Evolutionary conservation across 2,797 vertebrate genomes (phyloP), one percentile per base, ranked within the genome.

Genomic region (Tarsius wallacei): DNA sequence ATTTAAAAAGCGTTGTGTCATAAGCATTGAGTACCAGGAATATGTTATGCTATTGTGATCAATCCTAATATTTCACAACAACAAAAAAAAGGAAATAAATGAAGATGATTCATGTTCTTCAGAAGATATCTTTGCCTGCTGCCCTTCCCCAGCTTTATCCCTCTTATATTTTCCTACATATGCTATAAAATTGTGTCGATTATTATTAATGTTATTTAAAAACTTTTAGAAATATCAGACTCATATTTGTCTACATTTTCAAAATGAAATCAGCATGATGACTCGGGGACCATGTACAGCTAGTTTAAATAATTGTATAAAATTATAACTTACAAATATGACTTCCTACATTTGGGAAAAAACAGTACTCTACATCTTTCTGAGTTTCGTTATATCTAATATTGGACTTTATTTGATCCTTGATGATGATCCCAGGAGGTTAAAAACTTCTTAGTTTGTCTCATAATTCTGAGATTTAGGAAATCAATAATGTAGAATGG

Each of bases 301-400:
- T 76, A 81, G 92, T 91, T 82, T 66, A 82, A 94, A 26, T 49
- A 47, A 83, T 14, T 77, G 21, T 10, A 15, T 73, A 64, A 94
- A 96, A 86, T 57, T 28, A 49, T 82, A 77, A 53, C 5, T 57
- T 36, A 31, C 1, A 64, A 90, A 26, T 11, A 53, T 57, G 42
- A 68, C 17, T 86, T 77, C 77, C 47, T 64, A 42, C 22, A 33
- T 42, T 74, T 94, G 49, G 55, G 68, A 10, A 33, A 90, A 66
- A 77, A n/a, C 12, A 77, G 13, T 28, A 36, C 16, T 36, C 2
- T 55, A n/a, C 28, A 36, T 59, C 11, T 31, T 90, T 76, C 28
- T 85, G 42, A 83, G 47, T 66, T 49, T 74, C 57, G 42, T 42
- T 7, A 6, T 31, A 22, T 31, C 33, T 71, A 24, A 33, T 4